Conservation (phyloP, 2,797 vertebrate genomes). For the Halcyon leucocephala region DNA sequence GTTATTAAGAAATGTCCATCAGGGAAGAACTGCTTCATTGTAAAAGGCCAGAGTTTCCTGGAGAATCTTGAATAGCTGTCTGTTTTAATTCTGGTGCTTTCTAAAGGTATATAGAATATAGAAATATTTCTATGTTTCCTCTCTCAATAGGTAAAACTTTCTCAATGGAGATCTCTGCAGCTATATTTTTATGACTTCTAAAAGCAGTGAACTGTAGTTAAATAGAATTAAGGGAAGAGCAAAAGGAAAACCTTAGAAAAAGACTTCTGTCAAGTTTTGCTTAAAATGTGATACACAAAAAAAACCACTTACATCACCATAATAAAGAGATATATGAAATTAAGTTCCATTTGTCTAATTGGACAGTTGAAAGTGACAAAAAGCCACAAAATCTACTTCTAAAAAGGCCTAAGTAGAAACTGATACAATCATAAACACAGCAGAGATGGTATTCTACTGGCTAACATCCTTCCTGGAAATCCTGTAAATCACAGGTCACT, state of each 20-base stretch:
- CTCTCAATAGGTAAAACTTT: background rate
- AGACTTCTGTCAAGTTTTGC: background rate
- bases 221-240: background rate
- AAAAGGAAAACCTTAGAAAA: background rate
- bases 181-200: background rate
- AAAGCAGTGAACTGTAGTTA: background rate
- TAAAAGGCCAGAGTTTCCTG: background rate
- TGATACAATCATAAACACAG: background rate
- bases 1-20: background rate
- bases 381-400: background rate
- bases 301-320: fast-evolving
- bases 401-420: background rate
- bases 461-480: background rate
- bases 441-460: background rate
- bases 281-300: background rate
- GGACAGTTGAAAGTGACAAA: background rate
- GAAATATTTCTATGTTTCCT: background rate
- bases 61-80: background rate
- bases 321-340: background rate
- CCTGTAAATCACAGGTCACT: background rate
- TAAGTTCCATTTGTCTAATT: background rate
- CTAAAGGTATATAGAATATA: background rate
- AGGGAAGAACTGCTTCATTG: background rate
- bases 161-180: background rate
- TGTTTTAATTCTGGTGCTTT: background rate